phyloP scores from a whole-genome alignment of 30 jellyfish, hydroid and myxozoan species.

The Calvadosia cruxmelitensis region DNA sequence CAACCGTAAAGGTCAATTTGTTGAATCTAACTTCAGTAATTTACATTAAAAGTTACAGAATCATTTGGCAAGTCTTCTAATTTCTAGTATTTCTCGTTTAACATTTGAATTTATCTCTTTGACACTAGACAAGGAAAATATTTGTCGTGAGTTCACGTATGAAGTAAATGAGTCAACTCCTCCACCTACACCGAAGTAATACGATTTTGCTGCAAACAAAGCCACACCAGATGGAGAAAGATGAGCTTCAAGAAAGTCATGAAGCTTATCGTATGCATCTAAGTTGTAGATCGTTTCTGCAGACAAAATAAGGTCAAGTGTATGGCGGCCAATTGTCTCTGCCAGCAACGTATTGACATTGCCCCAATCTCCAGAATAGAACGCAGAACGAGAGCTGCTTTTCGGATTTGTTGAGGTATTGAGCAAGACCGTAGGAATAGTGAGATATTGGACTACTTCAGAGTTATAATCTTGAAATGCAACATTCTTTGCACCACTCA shows the following conservation, averaged over 20 bases:
- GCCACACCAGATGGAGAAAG: constrained; percentile 53
- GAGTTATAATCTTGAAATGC: constrained; percentile 80
- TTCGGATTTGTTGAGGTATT: not conserved
- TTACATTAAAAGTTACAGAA: no score
- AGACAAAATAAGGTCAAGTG: constrained; percentile 66
- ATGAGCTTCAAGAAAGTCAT: constrained; percentile 16
- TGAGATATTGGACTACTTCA: constrained; percentile 72
- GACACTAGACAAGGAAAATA: constrained; percentile 14
- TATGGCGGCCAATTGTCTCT: constrained; percentile 2
- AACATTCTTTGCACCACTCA: constrained; percentile 45
- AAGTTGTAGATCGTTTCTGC: constrained; percentile 84
- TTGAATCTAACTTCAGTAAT: no score
- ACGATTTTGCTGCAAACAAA: constrained; percentile 72
- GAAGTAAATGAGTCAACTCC: constrained; percentile 55
- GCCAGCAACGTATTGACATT: constrained; percentile 1
- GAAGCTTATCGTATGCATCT: constrained; percentile 39
- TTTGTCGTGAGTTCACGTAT: constrained; percentile 15
- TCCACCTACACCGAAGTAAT: constrained; percentile 98
- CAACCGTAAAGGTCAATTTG: no score
- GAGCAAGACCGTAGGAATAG: constrained; percentile 42
- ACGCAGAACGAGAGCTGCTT: not conserved
- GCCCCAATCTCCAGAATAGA: constrained; percentile 85
- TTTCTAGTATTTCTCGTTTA: constrained; percentile 48
- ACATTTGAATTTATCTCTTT: constrained; percentile 39
- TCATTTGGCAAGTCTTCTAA: no score